A percentile compares a stretch with the other conserved stretches of the same genome.
phyloP scores from a whole-genome alignment of 2,797 vertebrate genomes.

The Presbytis comata region DNA sequence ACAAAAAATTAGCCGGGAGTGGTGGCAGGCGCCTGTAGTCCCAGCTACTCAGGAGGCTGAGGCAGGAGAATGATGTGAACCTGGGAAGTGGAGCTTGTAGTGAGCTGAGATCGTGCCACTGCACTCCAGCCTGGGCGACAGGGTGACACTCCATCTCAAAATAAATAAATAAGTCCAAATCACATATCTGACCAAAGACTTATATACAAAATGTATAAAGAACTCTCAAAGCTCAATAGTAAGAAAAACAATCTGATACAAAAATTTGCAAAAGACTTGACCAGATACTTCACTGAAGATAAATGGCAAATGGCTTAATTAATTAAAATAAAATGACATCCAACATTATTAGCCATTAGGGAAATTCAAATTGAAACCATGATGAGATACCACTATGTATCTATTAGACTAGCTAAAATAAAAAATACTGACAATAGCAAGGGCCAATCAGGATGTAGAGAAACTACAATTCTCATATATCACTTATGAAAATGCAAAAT shows the following conservation, averaged over 20 bases:
- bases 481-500: neutral
- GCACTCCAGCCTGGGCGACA: too few relatives aligned
- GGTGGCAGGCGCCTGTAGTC: too few relatives aligned
- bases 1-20: too few relatives aligned
- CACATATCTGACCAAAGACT: neutral
- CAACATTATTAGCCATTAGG: neutral
- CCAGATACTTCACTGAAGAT: neutral
- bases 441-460: neutral
- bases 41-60: too few relatives aligned
- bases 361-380: neutral
- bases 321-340: neutral
- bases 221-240: neutral
- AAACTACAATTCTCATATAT: neutral
- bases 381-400: neutral
- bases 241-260: neutral
- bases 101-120: too few relatives aligned
- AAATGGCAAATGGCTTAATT: neutral
- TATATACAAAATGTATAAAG: neutral
- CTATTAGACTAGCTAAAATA: neutral
- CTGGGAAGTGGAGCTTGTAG: too few relatives aligned
- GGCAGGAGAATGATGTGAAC: too few relatives aligned
- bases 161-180: neutral
- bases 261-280: neutral
- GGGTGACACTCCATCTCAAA: too few relatives aligned
- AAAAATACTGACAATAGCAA: constrained; percentile 1